phyloP scores from a whole-genome alignment of 2,888 invertebrate species.

The Amblyjoppa proteus region DNA sequence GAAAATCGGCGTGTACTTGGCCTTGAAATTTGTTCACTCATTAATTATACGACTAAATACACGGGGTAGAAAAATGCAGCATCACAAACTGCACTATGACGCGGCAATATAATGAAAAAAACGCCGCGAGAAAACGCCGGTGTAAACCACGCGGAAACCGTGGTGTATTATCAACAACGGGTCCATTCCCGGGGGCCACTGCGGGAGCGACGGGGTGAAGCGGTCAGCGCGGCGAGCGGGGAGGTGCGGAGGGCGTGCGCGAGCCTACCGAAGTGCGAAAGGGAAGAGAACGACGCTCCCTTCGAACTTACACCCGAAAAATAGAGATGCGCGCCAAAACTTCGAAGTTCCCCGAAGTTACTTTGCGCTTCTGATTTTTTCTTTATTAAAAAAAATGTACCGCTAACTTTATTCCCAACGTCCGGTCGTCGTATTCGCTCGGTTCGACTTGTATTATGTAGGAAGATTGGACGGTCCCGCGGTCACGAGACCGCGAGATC shows the following conservation, averaged over 20 bases:
- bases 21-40: not conserved
- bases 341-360: too few relatives aligned
- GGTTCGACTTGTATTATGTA: conserved; percentile 10
- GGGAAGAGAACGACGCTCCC: too few relatives aligned
- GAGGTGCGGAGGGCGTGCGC: too few relatives aligned
- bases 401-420: not conserved
- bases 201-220: too few relatives aligned
- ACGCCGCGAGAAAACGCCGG: not conserved
- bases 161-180: not conserved
- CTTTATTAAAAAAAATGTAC: conserved; percentile 16
- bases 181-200: too few relatives aligned
- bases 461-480: conserved; percentile 23
- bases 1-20: not conserved
- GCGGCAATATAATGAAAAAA: not conserved
- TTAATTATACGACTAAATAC: not conserved
- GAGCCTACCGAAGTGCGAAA: too few relatives aligned
- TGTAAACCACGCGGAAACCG: not conserved
- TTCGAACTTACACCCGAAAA: too few relatives aligned
- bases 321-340: too few relatives aligned
- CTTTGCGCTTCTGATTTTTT: not conserved
- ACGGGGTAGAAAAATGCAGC: not conserved
- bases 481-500: conserved; percentile 21
- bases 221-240: too few relatives aligned
- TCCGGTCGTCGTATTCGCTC: not conserved
- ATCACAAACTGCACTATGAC: not conserved